Percentiles rank a stretch among this genome's conserved stretches.
Evolutionary conservation across 2,888 invertebrate species (phyloP).

Genomic region (Oligia latruncula): DNA sequence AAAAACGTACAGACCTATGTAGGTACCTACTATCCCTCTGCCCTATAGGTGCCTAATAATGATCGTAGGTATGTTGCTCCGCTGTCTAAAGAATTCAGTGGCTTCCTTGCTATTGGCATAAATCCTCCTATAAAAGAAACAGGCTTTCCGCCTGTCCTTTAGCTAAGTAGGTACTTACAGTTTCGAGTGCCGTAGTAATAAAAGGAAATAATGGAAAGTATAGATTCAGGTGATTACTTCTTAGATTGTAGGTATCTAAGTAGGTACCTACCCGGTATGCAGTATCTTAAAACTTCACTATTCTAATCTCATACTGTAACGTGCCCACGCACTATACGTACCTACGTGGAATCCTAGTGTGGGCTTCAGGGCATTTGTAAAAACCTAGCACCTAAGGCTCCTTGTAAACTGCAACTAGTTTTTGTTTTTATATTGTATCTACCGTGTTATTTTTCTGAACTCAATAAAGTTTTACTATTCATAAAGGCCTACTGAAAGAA

Average conservation of each 20-base stretch:
- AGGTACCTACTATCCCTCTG: background rate
- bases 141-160: background rate
- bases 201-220: background rate
- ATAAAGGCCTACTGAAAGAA: too few relatives aligned
- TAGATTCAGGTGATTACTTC: background rate
- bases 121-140: background rate
- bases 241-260: background rate
- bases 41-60: background rate
- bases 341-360: too few relatives aligned
- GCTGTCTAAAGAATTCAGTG: background rate
- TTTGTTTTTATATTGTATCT: too few relatives aligned
- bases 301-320: background rate
- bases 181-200: background rate
- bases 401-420: too few relatives aligned
- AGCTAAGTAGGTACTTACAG: background rate
- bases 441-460: too few relatives aligned
- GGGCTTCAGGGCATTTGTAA: too few relatives aligned
- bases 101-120: background rate
- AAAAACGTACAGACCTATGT: conserved; percentile 1
- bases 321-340: too few relatives aligned
- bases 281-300: background rate
- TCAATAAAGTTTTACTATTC: background rate
- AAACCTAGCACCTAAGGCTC: too few relatives aligned
- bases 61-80: background rate
- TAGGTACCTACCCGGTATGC: too few relatives aligned